Conservation (phyloP, 2,888 invertebrate species). For the Parnassius smintheus region DNA sequence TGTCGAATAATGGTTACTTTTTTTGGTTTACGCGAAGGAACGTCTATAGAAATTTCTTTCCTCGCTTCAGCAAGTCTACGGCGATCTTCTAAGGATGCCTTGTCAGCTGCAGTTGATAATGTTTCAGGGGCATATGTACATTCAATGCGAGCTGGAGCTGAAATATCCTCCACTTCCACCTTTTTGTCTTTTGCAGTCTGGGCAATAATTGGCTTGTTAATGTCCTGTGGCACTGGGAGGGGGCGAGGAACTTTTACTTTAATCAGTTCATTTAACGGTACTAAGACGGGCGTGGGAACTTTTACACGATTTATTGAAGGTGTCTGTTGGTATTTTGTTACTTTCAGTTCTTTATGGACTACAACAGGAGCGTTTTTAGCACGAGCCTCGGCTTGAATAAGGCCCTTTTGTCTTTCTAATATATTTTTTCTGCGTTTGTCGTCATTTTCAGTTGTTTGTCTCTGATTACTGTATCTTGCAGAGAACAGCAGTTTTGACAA, state of each 20-base stretch:
- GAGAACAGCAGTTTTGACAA: constrained; percentile 45
- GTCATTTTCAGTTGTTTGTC: constrained; percentile 48
- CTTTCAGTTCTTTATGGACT: constrained; percentile 44
- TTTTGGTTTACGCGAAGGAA: constrained; percentile 41
- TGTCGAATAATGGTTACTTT: constrained; percentile 50
- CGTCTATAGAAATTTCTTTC: constrained; percentile 40
- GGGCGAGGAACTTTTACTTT: constrained; percentile 44
- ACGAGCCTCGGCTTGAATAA: constrained; percentile 47
- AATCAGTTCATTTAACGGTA: constrained; percentile 49
- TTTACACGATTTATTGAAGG: constrained; percentile 41
- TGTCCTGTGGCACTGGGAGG: constrained; percentile 44
- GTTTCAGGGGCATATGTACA: constrained; percentile 41
- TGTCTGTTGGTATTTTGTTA: constrained; percentile 41
- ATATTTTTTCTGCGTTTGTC: constrained; percentile 39
- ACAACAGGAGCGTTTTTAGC: constrained; percentile 44
- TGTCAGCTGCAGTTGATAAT: constrained; percentile 45
- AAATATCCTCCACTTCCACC: constrained; percentile 41
- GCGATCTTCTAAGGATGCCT: constrained; percentile 44
- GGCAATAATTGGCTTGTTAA: constrained; percentile 39
- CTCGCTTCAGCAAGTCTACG: constrained; percentile 41
- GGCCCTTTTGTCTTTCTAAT: constrained; percentile 48
- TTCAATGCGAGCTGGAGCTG: constrained; percentile 32
- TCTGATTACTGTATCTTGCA: constrained; percentile 50
- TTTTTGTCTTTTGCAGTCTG: constrained; percentile 39
- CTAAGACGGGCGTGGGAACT: constrained; percentile 38